phyloP scores from a whole-genome alignment of 2,113 vertebrate genomes.

The Struthidea cinerea region DNA sequence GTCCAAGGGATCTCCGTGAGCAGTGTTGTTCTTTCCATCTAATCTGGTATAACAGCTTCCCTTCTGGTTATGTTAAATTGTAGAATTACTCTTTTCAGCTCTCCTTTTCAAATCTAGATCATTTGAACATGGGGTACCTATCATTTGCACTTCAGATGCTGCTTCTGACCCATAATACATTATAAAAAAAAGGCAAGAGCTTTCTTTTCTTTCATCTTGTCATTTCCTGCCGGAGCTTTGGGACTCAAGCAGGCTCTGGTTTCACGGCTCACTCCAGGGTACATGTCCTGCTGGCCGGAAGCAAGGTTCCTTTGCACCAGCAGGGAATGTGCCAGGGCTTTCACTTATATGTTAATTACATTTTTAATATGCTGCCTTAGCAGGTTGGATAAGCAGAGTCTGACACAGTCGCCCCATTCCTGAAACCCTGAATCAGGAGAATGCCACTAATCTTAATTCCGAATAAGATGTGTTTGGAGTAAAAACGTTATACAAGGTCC shows the following conservation, averaged over 20 bases:
- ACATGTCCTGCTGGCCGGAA: neutral
- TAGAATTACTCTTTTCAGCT: neutral
- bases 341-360: neutral
- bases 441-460: neutral
- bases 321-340: neutral
- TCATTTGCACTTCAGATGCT: neutral
- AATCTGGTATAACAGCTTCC: neutral
- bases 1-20: neutral
- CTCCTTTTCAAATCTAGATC: neutral
- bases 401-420: neutral
- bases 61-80: neutral
- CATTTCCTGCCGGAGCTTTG: neutral
- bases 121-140: neutral
- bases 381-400: neutral
- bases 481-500: neutral
- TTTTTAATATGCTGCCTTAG: neutral
- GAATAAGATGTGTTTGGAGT: neutral
- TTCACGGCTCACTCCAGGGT: neutral
- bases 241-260: neutral
- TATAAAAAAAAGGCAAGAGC: neutral
- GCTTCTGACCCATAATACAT: neutral
- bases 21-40: neutral
- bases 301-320: neutral
- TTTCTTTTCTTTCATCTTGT: neutral
- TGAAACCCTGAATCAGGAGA: neutral